phyloP scores from a whole-genome alignment of 2,888 invertebrate genomes.

The Lasioglossum malachurum region DNA sequence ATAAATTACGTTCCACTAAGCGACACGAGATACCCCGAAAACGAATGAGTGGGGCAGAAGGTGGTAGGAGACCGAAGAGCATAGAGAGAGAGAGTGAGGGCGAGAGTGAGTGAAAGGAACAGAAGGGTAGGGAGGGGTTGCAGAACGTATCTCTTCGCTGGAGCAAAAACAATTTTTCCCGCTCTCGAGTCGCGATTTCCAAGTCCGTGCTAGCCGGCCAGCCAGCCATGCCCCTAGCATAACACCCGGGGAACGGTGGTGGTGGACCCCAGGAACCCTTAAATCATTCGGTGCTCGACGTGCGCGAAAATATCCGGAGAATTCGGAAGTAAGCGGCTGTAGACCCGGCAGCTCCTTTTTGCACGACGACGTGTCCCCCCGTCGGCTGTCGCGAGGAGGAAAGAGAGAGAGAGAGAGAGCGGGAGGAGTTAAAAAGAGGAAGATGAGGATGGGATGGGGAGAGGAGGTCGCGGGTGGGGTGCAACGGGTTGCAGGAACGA shows the following conservation, averaged over 20 bases:
- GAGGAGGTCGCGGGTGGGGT: not conserved
- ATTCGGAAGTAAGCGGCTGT: constrained; percentile 78
- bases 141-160: constrained; percentile 35
- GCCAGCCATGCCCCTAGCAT: not conserved
- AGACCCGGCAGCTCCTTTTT: constrained; percentile 55
- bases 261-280: constrained; percentile 55
- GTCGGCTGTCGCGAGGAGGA: constrained; percentile 2
- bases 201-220: constrained; percentile 27
- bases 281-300: constrained; percentile 77
- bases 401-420: fast-evolving
- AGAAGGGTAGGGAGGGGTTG: not conserved
- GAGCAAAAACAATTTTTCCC: constrained; percentile 56
- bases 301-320: constrained; percentile 77
- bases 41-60: constrained; percentile 2
- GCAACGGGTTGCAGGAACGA: not conserved
- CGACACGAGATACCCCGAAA: constrained; percentile 28
- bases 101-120: not conserved
- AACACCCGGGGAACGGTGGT: not conserved
- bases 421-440: not conserved
- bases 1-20: constrained; percentile 53
- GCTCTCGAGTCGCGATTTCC: constrained; percentile 40
- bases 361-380: constrained; percentile 19
- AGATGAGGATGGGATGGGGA: not conserved
- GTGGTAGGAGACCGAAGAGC: not conserved
- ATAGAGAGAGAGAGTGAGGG: not conserved